phyloP scores from a whole-genome alignment of 2,113 vertebrate species.

The Poicephalus gulielmi region DNA sequence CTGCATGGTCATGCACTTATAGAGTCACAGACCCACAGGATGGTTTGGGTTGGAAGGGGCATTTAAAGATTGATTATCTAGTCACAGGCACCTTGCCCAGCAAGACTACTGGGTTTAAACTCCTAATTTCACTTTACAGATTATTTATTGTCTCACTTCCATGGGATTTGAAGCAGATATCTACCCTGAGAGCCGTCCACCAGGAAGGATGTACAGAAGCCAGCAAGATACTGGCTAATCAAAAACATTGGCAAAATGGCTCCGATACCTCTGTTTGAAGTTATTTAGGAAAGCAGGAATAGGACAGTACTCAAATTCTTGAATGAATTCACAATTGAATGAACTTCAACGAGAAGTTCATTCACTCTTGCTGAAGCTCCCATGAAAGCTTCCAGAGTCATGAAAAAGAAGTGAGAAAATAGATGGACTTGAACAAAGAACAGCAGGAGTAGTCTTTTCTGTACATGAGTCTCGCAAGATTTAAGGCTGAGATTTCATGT shows the following conservation, averaged over 20 bases:
- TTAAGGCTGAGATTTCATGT: background rate
- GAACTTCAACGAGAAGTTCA: background rate
- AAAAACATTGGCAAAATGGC: background rate
- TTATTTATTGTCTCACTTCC: background rate
- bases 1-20: background rate
- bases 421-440: background rate
- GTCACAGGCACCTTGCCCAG: background rate
- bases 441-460: background rate
- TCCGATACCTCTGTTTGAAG: background rate
- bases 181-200: background rate
- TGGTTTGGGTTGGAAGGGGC: background rate
- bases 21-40: background rate
- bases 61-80: background rate
- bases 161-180: background rate
- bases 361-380: background rate
- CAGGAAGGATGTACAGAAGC: background rate
- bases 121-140: background rate
- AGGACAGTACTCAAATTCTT: background rate
- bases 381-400: background rate
- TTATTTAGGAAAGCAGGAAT: background rate
- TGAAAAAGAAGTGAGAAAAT: background rate
- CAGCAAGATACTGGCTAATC: background rate
- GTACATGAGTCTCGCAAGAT: background rate
- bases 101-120: background rate
- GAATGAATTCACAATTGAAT: background rate